Percentiles rank a stretch among this genome's conserved stretches.
Conservation (phyloP, 1,140 invertebrate species). For the Pogonomyrmex barbatus region DNA sequence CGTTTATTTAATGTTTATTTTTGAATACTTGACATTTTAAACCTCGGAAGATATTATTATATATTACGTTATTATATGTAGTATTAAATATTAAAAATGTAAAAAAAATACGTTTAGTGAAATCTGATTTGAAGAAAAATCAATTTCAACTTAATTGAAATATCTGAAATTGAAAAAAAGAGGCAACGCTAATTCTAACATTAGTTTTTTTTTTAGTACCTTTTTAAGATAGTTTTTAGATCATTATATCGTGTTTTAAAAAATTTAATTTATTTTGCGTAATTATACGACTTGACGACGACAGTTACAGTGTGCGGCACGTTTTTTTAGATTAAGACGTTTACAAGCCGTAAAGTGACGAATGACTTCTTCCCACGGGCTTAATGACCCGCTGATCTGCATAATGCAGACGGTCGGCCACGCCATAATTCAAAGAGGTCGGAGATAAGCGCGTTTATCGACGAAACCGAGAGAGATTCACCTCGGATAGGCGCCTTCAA, state of each 20-base stretch:
- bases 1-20: constrained; percentile 20
- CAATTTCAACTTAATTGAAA: neutral
- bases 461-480: constrained; percentile 53
- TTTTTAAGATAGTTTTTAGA: neutral
- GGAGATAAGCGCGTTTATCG: constrained; percentile 69
- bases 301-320: neutral
- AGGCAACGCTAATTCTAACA: neutral
- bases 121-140: neutral
- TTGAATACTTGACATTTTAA: constrained; percentile 6
- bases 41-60: neutral
- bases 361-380: constrained; percentile 54
- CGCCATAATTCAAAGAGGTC: constrained; percentile 60
- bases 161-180: neutral
- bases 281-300: neutral
- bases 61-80: neutral
- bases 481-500: constrained; percentile 63
- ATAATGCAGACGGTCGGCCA: constrained; percentile 36
- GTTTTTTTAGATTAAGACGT: constrained; percentile 55
- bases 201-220: neutral
- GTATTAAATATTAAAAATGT: neutral
- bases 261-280: neutral
- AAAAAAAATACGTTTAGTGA: neutral
- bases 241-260: neutral
- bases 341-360: constrained; percentile 51
- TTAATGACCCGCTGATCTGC: constrained; percentile 57